A percentile compares a stretch with the other conserved stretches of the same genome.
phyloP scores from a whole-genome alignment of 1,140 invertebrate species.

The Apolygus lucorum region DNA sequence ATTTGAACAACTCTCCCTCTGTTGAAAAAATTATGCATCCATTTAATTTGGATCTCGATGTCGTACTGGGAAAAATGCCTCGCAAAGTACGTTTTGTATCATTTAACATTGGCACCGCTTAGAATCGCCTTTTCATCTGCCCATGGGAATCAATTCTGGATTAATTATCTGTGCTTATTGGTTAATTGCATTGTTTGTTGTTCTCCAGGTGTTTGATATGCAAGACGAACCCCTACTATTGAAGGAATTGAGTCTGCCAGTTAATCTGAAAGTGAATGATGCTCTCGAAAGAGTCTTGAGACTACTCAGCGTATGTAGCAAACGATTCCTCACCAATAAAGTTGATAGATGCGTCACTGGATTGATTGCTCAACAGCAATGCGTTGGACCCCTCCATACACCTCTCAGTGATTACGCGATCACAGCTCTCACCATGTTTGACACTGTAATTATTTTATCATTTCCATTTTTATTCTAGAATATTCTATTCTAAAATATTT shows the following conservation, averaged over 20 bases:
- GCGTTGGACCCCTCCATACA: slow-evolving; percentile 90
- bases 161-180: too few relatives aligned
- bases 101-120: too few relatives aligned
- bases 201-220: slow-evolving; percentile 51
- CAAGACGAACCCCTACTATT: slow-evolving; percentile 36
- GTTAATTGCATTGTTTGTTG: too few relatives aligned
- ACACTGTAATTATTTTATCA: slow-evolving; percentile 41
- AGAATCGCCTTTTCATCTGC: too few relatives aligned
- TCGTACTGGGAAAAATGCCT: slow-evolving; percentile 82
- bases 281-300: slow-evolving; percentile 74
- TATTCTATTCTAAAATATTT: slow-evolving; percentile 18
- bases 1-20: slow-evolving; percentile 35
- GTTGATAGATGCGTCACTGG: slow-evolving; percentile 96
- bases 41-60: slow-evolving; percentile 80
- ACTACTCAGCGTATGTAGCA: slow-evolving; percentile 85
- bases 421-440: slow-evolving; percentile 71
- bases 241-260: slow-evolving; percentile 42
- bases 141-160: too few relatives aligned
- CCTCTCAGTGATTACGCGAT: slow-evolving; percentile 91
- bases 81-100: slow-evolving; percentile 60
- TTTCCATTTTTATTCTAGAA: background rate
- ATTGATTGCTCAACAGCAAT: slow-evolving; percentile 92
- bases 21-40: slow-evolving; percentile 44
- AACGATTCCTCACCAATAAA: slow-evolving; percentile 88
- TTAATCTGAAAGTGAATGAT: slow-evolving; percentile 45